phyloP scores from a whole-genome alignment of 1,140 invertebrate genomes.

The Ericerus pela region DNA sequence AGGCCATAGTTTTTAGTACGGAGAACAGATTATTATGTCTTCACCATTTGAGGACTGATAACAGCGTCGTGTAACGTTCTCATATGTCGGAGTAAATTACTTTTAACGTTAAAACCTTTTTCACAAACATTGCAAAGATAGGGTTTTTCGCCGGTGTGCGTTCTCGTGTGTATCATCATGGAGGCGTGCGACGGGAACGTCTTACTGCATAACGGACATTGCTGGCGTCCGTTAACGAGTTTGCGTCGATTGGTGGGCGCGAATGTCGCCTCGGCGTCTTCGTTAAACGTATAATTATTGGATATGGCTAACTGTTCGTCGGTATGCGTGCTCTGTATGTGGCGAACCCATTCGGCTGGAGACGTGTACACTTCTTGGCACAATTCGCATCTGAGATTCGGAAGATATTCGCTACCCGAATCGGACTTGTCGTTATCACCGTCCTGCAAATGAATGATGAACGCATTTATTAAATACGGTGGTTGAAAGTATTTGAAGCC shows the following conservation, averaged over 20 bases:
- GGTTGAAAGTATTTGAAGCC: too few species aligned
- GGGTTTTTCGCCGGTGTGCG: conserved; percentile 39
- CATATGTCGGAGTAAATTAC: conserved; percentile 52
- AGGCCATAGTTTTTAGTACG: too few species aligned
- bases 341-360: conserved; percentile 67
- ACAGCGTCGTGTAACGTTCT: conserved; percentile 35
- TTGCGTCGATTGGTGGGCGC: conserved; percentile 8
- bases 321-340: conserved; percentile 65
- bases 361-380: conserved; percentile 66
- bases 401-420: conserved; percentile 22
- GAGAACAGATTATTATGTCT: too few species aligned
- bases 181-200: conserved; percentile 59
- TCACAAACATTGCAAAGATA: conserved; percentile 56
- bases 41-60: conserved; percentile 14
- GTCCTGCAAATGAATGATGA: not conserved
- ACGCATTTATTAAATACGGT: too few species aligned
- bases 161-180: conserved; percentile 42
- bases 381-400: conserved; percentile 55
- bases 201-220: conserved; percentile 53
- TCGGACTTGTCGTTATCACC: conserved; percentile 6
- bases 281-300: conserved; percentile 62
- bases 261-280: conserved; percentile 38
- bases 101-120: conserved; percentile 64
- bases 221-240: conserved; percentile 37
- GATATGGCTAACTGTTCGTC: conserved; percentile 64